Conservation (phyloP, 2,113 vertebrate species). For the Plotosus lineatus region DNA sequence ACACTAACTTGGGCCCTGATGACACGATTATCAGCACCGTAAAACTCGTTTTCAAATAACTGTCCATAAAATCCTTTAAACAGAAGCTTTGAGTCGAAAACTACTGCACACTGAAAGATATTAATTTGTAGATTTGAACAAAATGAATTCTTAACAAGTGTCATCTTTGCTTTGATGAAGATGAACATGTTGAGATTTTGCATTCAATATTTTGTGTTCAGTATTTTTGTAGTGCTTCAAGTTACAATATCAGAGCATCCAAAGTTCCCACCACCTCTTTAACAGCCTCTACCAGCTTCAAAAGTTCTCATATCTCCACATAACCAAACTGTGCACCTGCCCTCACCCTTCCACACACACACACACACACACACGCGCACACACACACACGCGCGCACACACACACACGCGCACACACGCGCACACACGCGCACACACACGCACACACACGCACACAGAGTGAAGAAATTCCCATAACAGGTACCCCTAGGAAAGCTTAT, state of each 20-base stretch:
- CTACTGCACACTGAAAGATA: too few species aligned
- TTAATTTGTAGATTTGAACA: too few species aligned
- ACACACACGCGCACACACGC: not conserved
- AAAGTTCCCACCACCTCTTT: not conserved
- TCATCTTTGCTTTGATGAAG: too few species aligned
- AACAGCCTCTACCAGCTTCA: not conserved
- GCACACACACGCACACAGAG: not conserved
- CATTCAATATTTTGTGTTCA: too few species aligned
- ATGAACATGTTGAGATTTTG: too few species aligned
- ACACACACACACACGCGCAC: not conserved
- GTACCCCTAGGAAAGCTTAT: conserved; percentile 17
- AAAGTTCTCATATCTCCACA: not conserved
- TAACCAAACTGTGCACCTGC: not conserved
- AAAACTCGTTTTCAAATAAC: too few species aligned
- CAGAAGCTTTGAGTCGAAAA: too few species aligned
- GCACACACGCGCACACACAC: not conserved
- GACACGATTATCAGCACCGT: too few species aligned
- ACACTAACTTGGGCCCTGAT: too few species aligned
- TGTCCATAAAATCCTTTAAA: too few species aligned
- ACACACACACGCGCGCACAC: too few species aligned
- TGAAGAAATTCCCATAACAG: conserved; percentile 15
- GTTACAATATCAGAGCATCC: not conserved
- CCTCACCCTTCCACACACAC: not conserved
- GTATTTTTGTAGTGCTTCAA: not conserved
- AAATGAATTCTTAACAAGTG: too few species aligned